Conservation (phyloP, 2,113 vertebrate genomes). For the Kryptolebias marmoratus region DNA sequence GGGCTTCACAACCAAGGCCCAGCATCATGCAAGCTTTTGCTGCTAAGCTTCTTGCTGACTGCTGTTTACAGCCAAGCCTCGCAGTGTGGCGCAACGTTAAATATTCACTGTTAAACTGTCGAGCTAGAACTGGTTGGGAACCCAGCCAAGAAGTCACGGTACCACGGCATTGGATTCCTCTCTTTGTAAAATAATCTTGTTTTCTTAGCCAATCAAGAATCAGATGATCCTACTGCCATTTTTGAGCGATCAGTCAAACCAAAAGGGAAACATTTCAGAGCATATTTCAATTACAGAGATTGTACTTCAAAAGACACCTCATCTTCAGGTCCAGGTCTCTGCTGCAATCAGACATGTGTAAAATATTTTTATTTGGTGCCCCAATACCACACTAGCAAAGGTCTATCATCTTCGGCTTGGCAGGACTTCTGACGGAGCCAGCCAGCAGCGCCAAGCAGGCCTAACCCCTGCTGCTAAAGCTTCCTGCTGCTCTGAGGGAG, state of each 20-base stretch:
- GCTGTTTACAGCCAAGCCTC: constrained; percentile 72
- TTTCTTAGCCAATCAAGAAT: constrained; percentile 34
- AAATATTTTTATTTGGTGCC: constrained; percentile 80
- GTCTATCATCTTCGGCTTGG: constrained; percentile 79
- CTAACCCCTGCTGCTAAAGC: constrained; percentile 71
- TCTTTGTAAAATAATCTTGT: constrained; percentile 36
- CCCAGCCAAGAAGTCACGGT: constrained; percentile 66
- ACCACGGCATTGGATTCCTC: constrained; percentile 40
- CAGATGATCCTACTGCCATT: constrained; percentile 23
- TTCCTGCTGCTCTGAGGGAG: constrained; percentile 76
- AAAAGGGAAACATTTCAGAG: background rate
- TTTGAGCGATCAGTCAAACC: constrained; percentile 15
- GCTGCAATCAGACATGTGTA: constrained; percentile 80
- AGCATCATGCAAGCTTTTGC: constrained; percentile 58
- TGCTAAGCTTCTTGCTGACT: constrained; percentile 62
- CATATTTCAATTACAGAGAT: constrained; percentile 25
- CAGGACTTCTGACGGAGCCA: constrained; percentile 80
- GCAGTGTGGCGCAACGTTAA: constrained; percentile 74
- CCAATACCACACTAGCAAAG: constrained; percentile 78
- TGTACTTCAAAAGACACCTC: constrained; percentile 52
- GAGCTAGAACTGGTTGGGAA: constrained; percentile 68
- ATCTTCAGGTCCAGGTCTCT: constrained; percentile 14
- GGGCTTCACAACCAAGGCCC: constrained; percentile 67
- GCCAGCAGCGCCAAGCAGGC: constrained; percentile 70
- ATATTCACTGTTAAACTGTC: constrained; percentile 83